A percentile compares a stretch with the other conserved stretches of the same genome.
These are phyloP conservation scores for Empidonax traillii DNA, from an alignment of 2,113 vertebrate genomes.

Conservation along the genomic window DNA sequence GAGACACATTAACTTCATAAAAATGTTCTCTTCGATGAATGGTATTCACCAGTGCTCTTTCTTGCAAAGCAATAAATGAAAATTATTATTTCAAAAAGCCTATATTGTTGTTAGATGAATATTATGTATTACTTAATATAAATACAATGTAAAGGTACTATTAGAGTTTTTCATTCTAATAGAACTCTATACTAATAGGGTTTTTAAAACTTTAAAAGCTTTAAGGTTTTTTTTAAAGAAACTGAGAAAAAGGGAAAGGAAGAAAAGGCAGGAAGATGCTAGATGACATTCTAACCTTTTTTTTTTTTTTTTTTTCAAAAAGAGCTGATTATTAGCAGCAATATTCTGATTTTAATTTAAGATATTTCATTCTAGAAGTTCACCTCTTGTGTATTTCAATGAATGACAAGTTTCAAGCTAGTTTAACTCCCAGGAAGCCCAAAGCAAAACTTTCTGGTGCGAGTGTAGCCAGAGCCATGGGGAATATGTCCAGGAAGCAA, in stretches of 20 bases:
- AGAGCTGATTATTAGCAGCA: not conserved
- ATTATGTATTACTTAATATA: not conserved
- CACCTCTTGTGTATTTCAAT: not conserved
- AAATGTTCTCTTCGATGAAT: not conserved
- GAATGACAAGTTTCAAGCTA: not conserved
- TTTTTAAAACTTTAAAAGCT: not conserved
- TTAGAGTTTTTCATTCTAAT: not conserved
- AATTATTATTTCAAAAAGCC: not conserved
- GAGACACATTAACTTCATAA: not conserved
- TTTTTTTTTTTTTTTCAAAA: not conserved
- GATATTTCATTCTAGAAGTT: not conserved
- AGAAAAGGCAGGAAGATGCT: not conserved
- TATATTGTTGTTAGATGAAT: not conserved
- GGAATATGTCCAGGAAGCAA: not conserved
- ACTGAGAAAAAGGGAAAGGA: not conserved
- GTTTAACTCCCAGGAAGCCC: not conserved
- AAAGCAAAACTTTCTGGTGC: not conserved
- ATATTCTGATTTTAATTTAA: not conserved
- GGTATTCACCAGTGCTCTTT: not conserved
- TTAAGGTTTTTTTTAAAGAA: not conserved
- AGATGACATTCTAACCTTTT: not conserved
- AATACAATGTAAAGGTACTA: not conserved
- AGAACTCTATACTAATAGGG: not conserved
- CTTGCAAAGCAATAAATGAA: not conserved
- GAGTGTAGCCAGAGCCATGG: not conserved